These are phyloP conservation scores for Ophioninae sp. DNA, from an alignment of 2,888 invertebrate species.

Conservation along the genomic window DNA sequence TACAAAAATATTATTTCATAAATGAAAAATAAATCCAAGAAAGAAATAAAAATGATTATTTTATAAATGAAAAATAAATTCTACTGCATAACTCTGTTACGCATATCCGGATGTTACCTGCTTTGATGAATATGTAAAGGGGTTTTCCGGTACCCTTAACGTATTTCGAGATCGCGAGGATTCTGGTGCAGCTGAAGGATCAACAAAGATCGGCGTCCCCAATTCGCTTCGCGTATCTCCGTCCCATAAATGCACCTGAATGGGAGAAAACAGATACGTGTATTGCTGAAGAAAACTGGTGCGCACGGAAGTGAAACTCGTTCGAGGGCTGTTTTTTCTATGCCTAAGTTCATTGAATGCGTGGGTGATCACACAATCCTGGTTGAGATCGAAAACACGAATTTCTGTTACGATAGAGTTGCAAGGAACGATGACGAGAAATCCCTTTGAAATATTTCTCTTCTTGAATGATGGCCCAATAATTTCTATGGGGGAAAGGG, in stretches of 20 bases:
- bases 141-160: neutral
- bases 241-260: neutral
- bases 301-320: conserved; percentile 55
- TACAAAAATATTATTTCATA: too few relatives aligned
- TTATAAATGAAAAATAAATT: neutral
- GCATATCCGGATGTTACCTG: neutral
- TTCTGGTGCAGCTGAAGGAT: neutral
- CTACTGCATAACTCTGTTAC: neutral
- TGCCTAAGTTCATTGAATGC: neutral
- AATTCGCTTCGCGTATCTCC: neutral
- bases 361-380: neutral
- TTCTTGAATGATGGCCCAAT: too few relatives aligned
- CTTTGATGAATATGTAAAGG: conserved; percentile 3
- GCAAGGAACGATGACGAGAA: too few relatives aligned
- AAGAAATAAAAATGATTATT: too few relatives aligned
- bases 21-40: too few relatives aligned
- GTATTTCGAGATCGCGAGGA: neutral
- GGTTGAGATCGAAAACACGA: neutral
- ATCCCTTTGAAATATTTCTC: too few relatives aligned
- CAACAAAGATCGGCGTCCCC: conserved; percentile 31
- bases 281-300: conserved; percentile 23
- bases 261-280: conserved; percentile 22
- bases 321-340: conserved; percentile 24
- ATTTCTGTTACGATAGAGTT: neutral
- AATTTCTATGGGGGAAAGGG: too few relatives aligned